Evolutionary conservation across 2,888 invertebrate species (phyloP).

Genomic region (Xestia c-nigrum): DNA sequence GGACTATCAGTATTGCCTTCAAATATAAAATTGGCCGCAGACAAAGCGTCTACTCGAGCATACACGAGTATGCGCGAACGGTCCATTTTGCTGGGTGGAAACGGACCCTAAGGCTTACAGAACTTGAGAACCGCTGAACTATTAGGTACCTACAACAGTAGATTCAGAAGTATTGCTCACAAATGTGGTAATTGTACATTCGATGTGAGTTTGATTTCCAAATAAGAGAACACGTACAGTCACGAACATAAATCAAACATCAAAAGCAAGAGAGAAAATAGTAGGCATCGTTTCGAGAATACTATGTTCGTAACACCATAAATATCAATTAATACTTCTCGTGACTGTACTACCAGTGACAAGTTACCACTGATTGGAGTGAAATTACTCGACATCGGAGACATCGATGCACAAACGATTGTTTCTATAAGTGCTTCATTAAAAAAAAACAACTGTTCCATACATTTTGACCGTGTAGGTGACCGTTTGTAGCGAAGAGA

Average conservation of each 20-base stretch:
- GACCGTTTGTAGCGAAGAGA: too few relatives aligned
- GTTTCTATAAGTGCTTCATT: neutral
- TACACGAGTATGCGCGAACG: too few relatives aligned
- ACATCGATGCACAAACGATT: neutral
- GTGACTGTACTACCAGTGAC: neutral
- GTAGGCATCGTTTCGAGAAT: neutral
- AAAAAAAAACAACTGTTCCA: neutral
- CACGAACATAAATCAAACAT: neutral
- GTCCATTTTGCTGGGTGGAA: neutral
- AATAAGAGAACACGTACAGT: neutral
- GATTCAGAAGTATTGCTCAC: neutral
- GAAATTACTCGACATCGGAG: neutral
- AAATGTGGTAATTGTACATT: neutral
- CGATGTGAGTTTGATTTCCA: neutral
- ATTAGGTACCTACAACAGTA: neutral
- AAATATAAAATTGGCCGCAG: neutral
- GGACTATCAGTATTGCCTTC: neutral
- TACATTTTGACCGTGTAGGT: neutral
- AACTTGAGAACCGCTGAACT: neutral
- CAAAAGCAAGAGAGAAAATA: neutral
- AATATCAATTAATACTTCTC: neutral
- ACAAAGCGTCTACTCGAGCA: too few relatives aligned
- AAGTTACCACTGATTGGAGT: neutral
- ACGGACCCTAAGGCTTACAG: too few relatives aligned
- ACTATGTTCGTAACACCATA: neutral